These are phyloP conservation scores for Melanotaenia nigrans DNA, from an alignment of 2,797 vertebrate genomes.

Conservation along the genomic window DNA sequence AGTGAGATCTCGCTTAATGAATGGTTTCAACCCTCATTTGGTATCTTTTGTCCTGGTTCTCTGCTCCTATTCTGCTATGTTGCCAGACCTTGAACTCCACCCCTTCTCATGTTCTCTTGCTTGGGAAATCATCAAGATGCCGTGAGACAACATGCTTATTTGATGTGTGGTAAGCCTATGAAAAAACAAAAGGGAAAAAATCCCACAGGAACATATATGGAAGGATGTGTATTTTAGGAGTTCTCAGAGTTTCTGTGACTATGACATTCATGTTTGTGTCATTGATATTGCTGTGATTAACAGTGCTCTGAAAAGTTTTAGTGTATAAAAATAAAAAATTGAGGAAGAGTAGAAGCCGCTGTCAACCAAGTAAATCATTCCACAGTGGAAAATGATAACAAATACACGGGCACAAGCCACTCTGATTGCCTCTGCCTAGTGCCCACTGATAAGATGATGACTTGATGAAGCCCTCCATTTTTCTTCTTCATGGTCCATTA, in stretches of 20 bases:
- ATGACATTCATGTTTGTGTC: slow-evolving; percentile 12
- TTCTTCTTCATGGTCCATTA: slow-evolving; percentile 44
- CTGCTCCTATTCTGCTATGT: slow-evolving; percentile 64
- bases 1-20: slow-evolving; percentile 62
- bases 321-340: background rate
- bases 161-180: slow-evolving; percentile 17
- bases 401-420: slow-evolving; percentile 30
- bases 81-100: slow-evolving; percentile 71
- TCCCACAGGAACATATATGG: background rate
- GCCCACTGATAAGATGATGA: slow-evolving; percentile 55
- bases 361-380: slow-evolving; percentile 5
- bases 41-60: slow-evolving; percentile 66
- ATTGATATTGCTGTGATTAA: slow-evolving; percentile 16
- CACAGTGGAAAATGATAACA: slow-evolving; percentile 30
- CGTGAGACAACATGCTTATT: slow-evolving; percentile 47
- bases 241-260: slow-evolving; percentile 3
- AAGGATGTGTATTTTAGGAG: background rate
- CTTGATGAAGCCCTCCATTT: slow-evolving; percentile 56
- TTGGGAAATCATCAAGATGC: slow-evolving; percentile 49
- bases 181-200: background rate
- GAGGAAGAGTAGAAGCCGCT: background rate
- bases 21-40: slow-evolving; percentile 67
- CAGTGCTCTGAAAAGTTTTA: slow-evolving; percentile 1
- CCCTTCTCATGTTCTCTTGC: slow-evolving; percentile 75
- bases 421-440: slow-evolving; percentile 38